A percentile compares a stretch with the other conserved stretches of the same genome.
Evolutionary conservation across 2,113 vertebrate species (phyloP).

Genomic region (Nasalis larvatus): DNA sequence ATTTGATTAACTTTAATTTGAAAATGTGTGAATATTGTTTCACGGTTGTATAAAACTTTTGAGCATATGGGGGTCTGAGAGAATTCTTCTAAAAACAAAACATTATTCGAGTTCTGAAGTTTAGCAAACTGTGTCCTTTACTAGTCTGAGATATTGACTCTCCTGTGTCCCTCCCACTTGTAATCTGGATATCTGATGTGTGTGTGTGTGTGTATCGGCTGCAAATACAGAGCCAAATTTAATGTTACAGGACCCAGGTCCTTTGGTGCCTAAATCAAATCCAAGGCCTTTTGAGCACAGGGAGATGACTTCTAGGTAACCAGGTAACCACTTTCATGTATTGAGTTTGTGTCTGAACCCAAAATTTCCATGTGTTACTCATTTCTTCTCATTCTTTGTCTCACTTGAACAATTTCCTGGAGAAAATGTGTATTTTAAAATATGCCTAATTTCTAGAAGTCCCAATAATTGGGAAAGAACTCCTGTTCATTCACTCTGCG

Average conservation of each 20-base stretch:
- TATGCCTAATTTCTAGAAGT: background rate
- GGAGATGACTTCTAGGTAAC: background rate
- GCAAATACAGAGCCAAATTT: slow-evolving; percentile 12
- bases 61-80: background rate
- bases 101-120: background rate
- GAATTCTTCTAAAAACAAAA: slow-evolving; percentile 17
- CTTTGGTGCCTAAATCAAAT: background rate
- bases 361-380: background rate
- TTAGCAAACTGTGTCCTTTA: background rate
- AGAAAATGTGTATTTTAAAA: background rate
- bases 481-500: background rate
- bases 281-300: background rate
- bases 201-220: background rate
- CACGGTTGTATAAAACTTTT: background rate
- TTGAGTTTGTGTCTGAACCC: background rate
- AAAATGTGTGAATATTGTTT: background rate
- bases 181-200: background rate
- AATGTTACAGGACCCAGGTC: background rate
- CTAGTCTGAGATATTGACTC: background rate
- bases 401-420: background rate
- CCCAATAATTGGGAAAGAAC: background rate
- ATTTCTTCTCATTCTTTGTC: slow-evolving; percentile 15
- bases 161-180: background rate
- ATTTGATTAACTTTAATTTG: background rate
- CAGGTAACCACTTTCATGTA: background rate